Evolutionary conservation across 1,140 invertebrate genomes (phyloP).

Genomic region (Dendrolimus kikuchii): DNA sequence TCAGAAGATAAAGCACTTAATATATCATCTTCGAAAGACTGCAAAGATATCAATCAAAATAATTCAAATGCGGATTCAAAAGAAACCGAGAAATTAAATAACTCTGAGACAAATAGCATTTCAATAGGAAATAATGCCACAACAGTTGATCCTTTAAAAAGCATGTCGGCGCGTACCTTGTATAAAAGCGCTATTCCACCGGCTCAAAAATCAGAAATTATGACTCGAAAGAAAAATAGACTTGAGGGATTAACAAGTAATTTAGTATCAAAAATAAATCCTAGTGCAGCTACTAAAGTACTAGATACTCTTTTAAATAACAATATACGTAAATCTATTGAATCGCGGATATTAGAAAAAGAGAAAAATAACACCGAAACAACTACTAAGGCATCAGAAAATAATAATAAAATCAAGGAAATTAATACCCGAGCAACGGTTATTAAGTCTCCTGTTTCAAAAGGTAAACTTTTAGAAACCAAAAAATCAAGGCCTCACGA

Average conservation of each 20-base stretch:
- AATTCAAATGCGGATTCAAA: slow-evolving; percentile 36
- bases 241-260: slow-evolving; percentile 73
- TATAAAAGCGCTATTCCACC: slow-evolving; percentile 63
- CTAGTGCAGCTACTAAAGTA: slow-evolving; percentile 66
- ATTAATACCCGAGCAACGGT: slow-evolving; percentile 65
- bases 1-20: slow-evolving; percentile 51
- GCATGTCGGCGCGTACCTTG: slow-evolving; percentile 55
- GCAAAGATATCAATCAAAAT: slow-evolving; percentile 37
- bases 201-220: slow-evolving; percentile 70
- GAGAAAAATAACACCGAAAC: slow-evolving; percentile 46
- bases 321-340: slow-evolving; percentile 70
- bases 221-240: slow-evolving; percentile 73
- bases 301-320: slow-evolving; percentile 68
- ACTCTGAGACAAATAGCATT: slow-evolving; percentile 27
- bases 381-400: slow-evolving; percentile 37
- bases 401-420: slow-evolving; percentile 50
- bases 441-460: slow-evolving; percentile 71
- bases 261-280: slow-evolving; percentile 71
- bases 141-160: slow-evolving; percentile 52
- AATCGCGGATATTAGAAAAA: slow-evolving; percentile 68
- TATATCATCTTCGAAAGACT: slow-evolving; percentile 32
- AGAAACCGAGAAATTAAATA: slow-evolving; percentile 28
- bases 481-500: slow-evolving; percentile 59
- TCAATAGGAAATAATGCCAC: slow-evolving; percentile 42
- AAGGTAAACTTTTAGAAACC: slow-evolving; percentile 60